phyloP scores from a whole-genome alignment of 2,888 invertebrate genomes.

The Auanema freiburgensis region DNA sequence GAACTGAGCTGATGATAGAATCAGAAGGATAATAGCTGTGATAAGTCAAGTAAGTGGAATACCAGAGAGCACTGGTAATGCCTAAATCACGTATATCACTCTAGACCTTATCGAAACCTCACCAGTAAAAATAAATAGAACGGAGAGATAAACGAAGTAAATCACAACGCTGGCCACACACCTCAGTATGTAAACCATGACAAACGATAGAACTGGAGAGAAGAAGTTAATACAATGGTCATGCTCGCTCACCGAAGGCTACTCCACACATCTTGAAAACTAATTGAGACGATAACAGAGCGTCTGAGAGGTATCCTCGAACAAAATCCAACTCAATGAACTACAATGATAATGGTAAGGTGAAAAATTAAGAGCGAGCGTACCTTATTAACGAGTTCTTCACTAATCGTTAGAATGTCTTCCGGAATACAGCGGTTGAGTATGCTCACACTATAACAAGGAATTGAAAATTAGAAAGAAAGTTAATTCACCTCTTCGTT shows the following conservation, averaged over 20 bases:
- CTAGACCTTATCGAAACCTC: background rate
- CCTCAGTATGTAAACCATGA: conserved; percentile 16
- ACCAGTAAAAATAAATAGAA: conserved; percentile 9
- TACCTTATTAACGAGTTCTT: conserved; percentile 15
- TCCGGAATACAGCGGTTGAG: conserved; percentile 21
- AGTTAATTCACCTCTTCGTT: conserved; percentile 4
- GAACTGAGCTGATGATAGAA: too few relatives aligned
- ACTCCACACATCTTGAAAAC: conserved; percentile 17
- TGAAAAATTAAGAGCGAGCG: background rate
- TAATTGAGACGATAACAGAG: conserved; percentile 9
- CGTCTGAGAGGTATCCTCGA: conserved; percentile 15
- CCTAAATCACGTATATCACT: background rate
- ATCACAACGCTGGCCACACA: conserved; percentile 18
- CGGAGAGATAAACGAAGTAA: conserved; percentile 18
- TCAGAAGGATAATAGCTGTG: background rate
- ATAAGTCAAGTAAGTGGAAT: conserved; percentile 13
- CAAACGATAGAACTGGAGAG: background rate
- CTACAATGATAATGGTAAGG: background rate
- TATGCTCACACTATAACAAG: conserved; percentile 4
- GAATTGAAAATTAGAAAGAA: background rate
- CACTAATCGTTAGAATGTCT: conserved; percentile 12
- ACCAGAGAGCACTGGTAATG: conserved; percentile 17
- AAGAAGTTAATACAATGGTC: background rate
- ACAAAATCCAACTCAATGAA: conserved; percentile 21
- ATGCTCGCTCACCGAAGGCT: conserved; percentile 8